Base-by-base conservation (phyloP, 2,113 vertebrate species). In the Pimephales promelas region DNA sequence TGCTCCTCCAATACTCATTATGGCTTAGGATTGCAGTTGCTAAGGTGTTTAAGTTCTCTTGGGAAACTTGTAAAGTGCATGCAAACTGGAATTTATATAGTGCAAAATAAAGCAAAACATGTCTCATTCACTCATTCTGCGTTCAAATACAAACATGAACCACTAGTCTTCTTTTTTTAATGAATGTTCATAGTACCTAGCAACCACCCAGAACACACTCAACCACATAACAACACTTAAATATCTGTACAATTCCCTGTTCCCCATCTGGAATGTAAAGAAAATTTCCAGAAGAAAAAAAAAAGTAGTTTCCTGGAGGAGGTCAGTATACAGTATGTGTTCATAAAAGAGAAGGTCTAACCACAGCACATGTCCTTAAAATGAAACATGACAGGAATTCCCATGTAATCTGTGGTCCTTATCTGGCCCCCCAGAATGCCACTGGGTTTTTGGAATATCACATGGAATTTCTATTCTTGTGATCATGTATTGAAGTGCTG, bases 321-420 rank as follows among this genome's bases (percentile, higher is more conserved):
- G 40, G 34, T 76, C 28, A 28, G 11, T 54, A 34, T 22, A 20
- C 9, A 52, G n/a, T 4, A 47, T 31, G n/a, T 45, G 3, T 45
- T 1, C 20, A 64, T n/a, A 2, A 49, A 66, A 14, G 18, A 10
- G 16, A 66, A 64, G 7, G 9, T 24, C 5, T 31, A 10, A 66
- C 40, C 16, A 64, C 59, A 76, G 40, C 52, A 40, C 13, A 2
- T 36, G 43, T 57, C 36, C 49, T 61, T 20, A 40, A 57, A 81
- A 76, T 74, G 62, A 28, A 45, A 34, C 64, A 70, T 70, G 79
- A 40, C 62, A 34, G 47, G 52, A 24, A 70, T 70, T 70, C 79
- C 79, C 79, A 70, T 3, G 36, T 70, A 62, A 81, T 47, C 47
- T 49, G 10, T 20, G 59, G 68, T 81, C 70, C 81, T 83, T 49